A percentile compares a stretch with the other conserved stretches of the same genome.
These are phyloP conservation scores for Drosophila subpulchrella DNA, from an alignment of 1,140 invertebrate species.

Conservation along the genomic window DNA sequence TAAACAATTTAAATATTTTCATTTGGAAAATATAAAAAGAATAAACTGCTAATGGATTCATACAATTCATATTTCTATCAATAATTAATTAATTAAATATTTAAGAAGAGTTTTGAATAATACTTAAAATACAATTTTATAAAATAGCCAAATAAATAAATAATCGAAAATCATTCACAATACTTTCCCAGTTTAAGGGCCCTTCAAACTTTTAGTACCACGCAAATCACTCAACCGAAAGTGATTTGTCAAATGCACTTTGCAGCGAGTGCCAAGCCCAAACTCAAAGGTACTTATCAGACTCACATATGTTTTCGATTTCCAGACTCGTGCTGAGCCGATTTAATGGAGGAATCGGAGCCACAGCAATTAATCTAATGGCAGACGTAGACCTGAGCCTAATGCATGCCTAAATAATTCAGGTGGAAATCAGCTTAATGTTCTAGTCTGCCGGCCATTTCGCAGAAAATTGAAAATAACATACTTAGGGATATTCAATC, in stretches of 20 bases:
- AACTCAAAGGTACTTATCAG: conserved; percentile 16
- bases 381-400: conserved; percentile 29
- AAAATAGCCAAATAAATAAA: neutral
- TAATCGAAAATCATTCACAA: neutral
- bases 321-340: conserved; percentile 9
- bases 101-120: no score
- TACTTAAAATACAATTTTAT: neutral
- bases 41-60: no score
- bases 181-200: neutral
- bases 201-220: conserved; percentile 5
- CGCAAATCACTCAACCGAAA: conserved; percentile 11
- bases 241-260: conserved; percentile 28
- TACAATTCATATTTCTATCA: no score
- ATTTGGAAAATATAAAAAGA: neutral
- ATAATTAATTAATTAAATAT: no score
- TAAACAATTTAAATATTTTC: no score
- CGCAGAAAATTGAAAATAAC: conserved; percentile 49
- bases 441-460: conserved; percentile 17
- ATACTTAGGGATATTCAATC: conserved; percentile 52
- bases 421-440: conserved; percentile 39
- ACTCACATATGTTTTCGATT: conserved; percentile 2
- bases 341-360: conserved; percentile 10
- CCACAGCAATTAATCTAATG: conserved; percentile 45
- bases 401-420: conserved; percentile 46
- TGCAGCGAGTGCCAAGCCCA: neutral